Evolutionary conservation across 2,888 invertebrate species (phyloP).

Genomic region (Amphipoea lucens): DNA sequence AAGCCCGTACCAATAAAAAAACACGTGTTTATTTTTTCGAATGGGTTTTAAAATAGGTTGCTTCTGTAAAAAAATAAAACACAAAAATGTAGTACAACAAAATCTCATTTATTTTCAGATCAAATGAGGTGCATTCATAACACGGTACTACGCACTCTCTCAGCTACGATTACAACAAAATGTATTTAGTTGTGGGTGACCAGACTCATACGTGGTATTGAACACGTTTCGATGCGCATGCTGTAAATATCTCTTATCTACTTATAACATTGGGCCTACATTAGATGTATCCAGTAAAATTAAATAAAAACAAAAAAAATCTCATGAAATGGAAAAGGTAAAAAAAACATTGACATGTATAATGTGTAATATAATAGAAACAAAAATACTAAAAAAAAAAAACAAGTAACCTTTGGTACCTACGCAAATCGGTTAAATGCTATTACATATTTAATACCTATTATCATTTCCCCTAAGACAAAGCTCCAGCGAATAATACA

Average conservation of each 20-base stretch:
- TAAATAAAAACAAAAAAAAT: constrained; percentile 27
- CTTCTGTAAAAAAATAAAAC: not conserved
- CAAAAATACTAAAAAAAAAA: not conserved
- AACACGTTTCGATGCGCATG: constrained; percentile 19
- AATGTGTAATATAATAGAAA: constrained; percentile 10
- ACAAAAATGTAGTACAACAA: not conserved
- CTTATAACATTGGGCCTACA: constrained; percentile 71
- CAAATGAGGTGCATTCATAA: constrained; percentile 42
- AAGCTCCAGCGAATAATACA: not conserved
- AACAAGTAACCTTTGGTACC: not conserved
- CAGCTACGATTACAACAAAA: constrained; percentile 13
- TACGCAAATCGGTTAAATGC: constrained; percentile 2
- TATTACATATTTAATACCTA: constrained; percentile 5
- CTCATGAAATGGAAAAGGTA: not conserved
- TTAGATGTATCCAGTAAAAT: constrained; percentile 70
- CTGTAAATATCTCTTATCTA: constrained; percentile 36
- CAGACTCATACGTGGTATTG: constrained; percentile 26
- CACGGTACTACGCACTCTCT: constrained; percentile 40
- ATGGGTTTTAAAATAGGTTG: not conserved
- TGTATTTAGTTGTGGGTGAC: constrained; percentile 19
- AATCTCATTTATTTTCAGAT: constrained; percentile 46
- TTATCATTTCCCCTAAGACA: not conserved
- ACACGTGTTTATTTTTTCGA: not conserved
- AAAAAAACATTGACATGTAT: constrained; percentile 5
- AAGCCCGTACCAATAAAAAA: not conserved